Evolutionary conservation across 2,797 vertebrate genomes (phyloP), one percentile per base, ranked within the genome.

Genomic region (Rhabdomys pumilio): DNA sequence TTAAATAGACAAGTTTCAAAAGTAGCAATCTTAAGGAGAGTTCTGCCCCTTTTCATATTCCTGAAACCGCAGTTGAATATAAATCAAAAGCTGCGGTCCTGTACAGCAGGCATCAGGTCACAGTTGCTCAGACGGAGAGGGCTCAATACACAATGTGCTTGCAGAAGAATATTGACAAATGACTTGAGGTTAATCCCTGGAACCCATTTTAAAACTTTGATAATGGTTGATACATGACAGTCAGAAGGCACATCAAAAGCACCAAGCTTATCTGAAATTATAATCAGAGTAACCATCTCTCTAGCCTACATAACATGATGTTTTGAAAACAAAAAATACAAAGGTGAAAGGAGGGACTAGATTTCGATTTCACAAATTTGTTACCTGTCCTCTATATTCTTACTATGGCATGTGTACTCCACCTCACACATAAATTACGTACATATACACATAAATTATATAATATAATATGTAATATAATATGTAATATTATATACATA

Each of bases 1-100:
- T 76, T 86, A n/a, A 83, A 7, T 79, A 91, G 95, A 77, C 38
- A 81, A 79, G 38, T 24, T 88, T 89, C 73, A n/a, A 50, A 80
- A 72, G 53, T 10, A 87, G 47, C 31, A 14, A 13, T 29, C 26
- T 75, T 80, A 69, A 38, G 6, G 9, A 75, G 31, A n/a, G 31
- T 24, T 80, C 15, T 9, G 31, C 38, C 41, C 11, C 22, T 17
- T 81, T 67, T 55, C 63, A 26, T 86, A 50, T 63, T 85, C 20
- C 77, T 77, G 53, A 96, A 92, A 93, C 85, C 88, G 72, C 22
- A 82, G 20, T 19, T 65, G 6, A 26, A 57, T 31, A 8, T 26
- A 89, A 87, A 91, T 7, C 55, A 29, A 90, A 91, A 67, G 2
- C 22, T 61, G 3, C 0, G 20, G 19, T 0, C 0, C 22, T 75